Evolutionary conservation across 2,797 vertebrate species (phyloP).

Genomic region (Diplodus sargus): DNA sequence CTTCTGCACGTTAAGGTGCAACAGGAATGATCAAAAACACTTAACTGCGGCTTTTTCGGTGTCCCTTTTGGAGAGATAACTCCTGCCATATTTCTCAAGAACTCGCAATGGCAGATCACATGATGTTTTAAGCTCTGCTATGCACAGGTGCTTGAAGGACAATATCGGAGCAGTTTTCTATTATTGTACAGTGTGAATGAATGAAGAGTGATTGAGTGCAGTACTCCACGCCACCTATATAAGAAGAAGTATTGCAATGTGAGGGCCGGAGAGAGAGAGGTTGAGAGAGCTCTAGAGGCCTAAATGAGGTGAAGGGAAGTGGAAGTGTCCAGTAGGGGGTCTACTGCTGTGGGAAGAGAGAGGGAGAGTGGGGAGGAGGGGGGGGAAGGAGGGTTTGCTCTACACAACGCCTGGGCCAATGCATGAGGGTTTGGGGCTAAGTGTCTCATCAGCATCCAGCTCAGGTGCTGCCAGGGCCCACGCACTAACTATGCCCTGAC

Average conservation of each 20-base stretch:
- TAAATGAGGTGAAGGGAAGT: conserved; percentile 81
- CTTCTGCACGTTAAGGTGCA: conserved; percentile 7
- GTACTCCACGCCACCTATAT: conserved; percentile 78
- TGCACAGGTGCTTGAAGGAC: conserved; percentile 76
- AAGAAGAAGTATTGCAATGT: conserved; percentile 79
- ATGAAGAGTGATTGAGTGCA: conserved; percentile 84
- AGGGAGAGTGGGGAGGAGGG: conserved; percentile 2
- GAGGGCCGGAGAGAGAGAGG: conserved; percentile 68
- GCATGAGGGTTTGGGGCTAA: conserved; percentile 96
- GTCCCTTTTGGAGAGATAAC: conserved; percentile 53
- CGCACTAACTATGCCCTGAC: conserved; percentile 99
- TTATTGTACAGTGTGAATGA: conserved; percentile 80
- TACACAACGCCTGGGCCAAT: conserved; percentile 90
- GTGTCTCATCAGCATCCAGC: conserved; percentile 99
- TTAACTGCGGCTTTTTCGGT: conserved; percentile 20
- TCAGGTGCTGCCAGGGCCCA: conserved; percentile 96
- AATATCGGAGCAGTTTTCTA: conserved; percentile 73
- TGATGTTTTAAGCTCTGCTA: conserved; percentile 60
- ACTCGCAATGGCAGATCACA: conserved; percentile 50
- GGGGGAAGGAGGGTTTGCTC: conserved; percentile 40
- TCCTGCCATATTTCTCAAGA: conserved; percentile 56
- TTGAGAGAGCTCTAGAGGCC: conserved; percentile 71
- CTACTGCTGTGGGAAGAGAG: conserved; percentile 77
- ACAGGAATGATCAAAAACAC: conserved; percentile 46
- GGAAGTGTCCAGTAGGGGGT: conserved; percentile 85